Evolutionary conservation across 2,888 invertebrate species (phyloP), one percentile per base, ranked within the genome.

Genomic region (Conus canariensis): DNA sequence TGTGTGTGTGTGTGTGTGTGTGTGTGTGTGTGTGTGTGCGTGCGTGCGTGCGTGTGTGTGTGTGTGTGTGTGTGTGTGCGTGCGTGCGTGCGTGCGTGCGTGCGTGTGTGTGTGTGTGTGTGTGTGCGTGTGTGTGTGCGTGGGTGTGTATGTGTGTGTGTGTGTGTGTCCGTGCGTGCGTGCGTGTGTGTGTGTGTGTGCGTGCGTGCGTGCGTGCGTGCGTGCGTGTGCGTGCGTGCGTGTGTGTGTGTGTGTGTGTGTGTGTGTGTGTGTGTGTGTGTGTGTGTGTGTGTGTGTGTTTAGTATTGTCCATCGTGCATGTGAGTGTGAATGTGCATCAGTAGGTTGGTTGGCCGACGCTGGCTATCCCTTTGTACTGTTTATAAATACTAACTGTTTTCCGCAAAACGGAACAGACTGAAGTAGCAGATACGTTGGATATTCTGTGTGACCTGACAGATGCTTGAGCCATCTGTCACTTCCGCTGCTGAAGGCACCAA

Each of bases 231-330:
- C 14, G 30, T 77, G 77, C 14, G 77, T 77, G 77, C 14, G 70
- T 70, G 70, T n/a, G 70, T 70, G 70, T n/a, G 22, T 70, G 70
- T n/a, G 19, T 70, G 70, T n/a, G 70, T 70, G 70, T n/a, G 70
- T 70, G 70, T n/a, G 70, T 70, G 70, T n/a, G 70, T n/a, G 70
- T n/a, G 70, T 70, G 70, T n/a, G 70, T 70, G 70, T n/a, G 70
- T 70, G 70, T n/a, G 70, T 70, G 70, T 70, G 70, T 70, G 70
- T 70, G 19, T 70, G 19, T 70, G 19, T 70, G 22, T 70, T 19
- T 14, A 22, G 10, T 14, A 14, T 14, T 64, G 1, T 64, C 10
- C 16, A 64, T 64, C 10, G 22, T 70, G 22, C 22, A 22, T 70
- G 22, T 70, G 70, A 19, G 70, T 22, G 70, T 70, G 70, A 10